These are phyloP conservation scores for Sminthopsis crassicaudata DNA, from an alignment of 2,113 vertebrate genomes.

Conservation along the genomic window DNA sequence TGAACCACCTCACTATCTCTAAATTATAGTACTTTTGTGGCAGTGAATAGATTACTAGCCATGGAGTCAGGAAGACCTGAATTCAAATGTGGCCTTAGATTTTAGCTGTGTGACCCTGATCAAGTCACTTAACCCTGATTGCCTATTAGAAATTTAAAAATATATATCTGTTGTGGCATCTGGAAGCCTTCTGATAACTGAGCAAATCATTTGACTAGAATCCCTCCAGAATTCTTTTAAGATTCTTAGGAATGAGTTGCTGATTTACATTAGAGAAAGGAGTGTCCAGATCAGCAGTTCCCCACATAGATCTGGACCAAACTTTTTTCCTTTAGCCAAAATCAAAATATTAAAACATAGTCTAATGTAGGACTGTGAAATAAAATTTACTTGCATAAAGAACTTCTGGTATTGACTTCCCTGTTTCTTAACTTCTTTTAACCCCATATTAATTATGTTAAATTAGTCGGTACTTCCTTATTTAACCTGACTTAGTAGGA, in stretches of 20 bases:
- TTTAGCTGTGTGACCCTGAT: too few species aligned
- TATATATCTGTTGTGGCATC: neutral
- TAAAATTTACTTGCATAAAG: neutral
- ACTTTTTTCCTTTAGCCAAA: neutral
- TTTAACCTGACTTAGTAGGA: conserved; percentile 35
- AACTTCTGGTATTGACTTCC: neutral
- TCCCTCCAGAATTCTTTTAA: neutral
- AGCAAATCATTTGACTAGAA: neutral
- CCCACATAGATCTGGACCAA: neutral
- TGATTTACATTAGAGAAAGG: neutral
- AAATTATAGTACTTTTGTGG: too few species aligned
- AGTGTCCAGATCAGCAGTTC: neutral
- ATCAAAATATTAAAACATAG: neutral
- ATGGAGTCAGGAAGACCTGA: too few species aligned
- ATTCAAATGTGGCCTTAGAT: too few species aligned
- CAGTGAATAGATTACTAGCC: too few species aligned
- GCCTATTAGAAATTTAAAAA: too few species aligned
- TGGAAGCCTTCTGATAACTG: neutral
- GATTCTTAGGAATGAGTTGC: neutral
- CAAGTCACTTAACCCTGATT: too few species aligned
- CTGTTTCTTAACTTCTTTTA: conserved; percentile 39
- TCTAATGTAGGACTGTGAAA: neutral
- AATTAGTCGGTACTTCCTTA: conserved; percentile 24
- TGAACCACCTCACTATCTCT: too few species aligned
- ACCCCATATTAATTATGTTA: conserved; percentile 36